Conservation (phyloP, 2,888 invertebrate genomes). For the Dysmachus trigonus region DNA sequence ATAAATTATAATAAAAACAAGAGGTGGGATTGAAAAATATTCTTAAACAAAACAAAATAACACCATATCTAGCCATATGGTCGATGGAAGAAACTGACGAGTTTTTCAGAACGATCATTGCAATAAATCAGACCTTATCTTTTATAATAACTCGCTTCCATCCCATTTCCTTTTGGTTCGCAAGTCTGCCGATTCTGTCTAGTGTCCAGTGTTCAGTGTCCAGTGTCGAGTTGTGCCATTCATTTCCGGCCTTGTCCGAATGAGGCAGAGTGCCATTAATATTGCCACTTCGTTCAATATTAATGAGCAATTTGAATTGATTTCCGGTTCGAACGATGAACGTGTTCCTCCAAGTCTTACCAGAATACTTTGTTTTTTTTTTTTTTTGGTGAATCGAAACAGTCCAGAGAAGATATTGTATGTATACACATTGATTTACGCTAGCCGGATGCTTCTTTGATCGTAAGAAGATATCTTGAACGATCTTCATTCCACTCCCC, state of each 20-base stretch:
- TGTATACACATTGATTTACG: neutral
- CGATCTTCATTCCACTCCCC: neutral
- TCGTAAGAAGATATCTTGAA: neutral
- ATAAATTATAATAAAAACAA: neutral
- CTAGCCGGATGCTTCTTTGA: neutral
- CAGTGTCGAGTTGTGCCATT: neutral
- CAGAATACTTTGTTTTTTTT: neutral
- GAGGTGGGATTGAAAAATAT: neutral
- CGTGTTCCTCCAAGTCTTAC: neutral
- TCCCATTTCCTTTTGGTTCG: neutral
- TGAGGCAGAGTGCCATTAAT: neutral
- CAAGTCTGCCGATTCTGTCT: neutral
- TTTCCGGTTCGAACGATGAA: neutral
- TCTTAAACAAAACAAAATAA: neutral
- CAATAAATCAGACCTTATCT: neutral
- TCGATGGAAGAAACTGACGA: neutral
- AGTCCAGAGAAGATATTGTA: neutral
- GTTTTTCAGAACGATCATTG: neutral
- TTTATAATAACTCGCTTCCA: neutral
- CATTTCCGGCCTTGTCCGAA: neutral
- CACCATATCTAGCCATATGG: neutral
- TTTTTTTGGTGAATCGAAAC: neutral
- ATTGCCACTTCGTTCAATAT: neutral
- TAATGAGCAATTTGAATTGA: neutral
- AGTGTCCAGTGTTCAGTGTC: neutral